Conservation (phyloP, 2,797 vertebrate genomes). For the Catostomus latipinnis region DNA sequence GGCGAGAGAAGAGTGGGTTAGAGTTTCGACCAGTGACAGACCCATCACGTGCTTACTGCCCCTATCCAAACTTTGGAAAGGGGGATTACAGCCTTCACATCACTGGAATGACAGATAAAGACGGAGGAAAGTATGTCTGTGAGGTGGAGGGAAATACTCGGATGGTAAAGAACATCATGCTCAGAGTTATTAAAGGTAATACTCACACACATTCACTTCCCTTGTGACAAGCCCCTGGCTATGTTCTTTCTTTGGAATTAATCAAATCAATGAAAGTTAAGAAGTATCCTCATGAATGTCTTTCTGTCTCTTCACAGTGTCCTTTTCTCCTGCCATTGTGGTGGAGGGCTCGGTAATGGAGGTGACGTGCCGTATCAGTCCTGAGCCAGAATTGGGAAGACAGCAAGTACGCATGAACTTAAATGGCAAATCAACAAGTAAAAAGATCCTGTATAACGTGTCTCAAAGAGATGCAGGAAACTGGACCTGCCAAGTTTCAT, state of each 20-base stretch:
- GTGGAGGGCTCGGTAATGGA: constrained; percentile 49
- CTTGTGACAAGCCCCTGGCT: not conserved
- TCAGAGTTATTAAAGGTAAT: constrained; percentile 75
- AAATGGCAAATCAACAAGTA: constrained; percentile 48
- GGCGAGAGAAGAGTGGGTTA: constrained; percentile 71
- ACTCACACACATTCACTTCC: not conserved
- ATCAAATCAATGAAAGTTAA: not conserved
- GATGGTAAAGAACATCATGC: constrained; percentile 43
- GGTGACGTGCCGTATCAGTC: constrained; percentile 66
- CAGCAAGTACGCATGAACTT: constrained; percentile 62
- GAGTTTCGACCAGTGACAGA: constrained; percentile 65
- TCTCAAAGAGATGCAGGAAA: constrained; percentile 57
- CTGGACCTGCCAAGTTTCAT: constrained; percentile 72
- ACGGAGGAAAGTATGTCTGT: constrained; percentile 74
- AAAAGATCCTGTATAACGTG: constrained; percentile 5
- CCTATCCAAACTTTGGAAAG: constrained; percentile 55
- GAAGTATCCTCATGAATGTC: not conserved
- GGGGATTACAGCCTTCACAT: constrained; percentile 73
- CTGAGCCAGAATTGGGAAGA: not conserved
- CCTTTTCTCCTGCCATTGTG: constrained; percentile 55
- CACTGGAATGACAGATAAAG: constrained; percentile 55
- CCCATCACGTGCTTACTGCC: constrained; percentile 54
- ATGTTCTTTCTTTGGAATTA: not conserved
- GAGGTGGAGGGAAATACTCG: not conserved
- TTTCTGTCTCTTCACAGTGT: constrained; percentile 64